Conservation (phyloP, 2,113 vertebrate genomes). For the Rhegmatorhina hoffmannsi region DNA sequence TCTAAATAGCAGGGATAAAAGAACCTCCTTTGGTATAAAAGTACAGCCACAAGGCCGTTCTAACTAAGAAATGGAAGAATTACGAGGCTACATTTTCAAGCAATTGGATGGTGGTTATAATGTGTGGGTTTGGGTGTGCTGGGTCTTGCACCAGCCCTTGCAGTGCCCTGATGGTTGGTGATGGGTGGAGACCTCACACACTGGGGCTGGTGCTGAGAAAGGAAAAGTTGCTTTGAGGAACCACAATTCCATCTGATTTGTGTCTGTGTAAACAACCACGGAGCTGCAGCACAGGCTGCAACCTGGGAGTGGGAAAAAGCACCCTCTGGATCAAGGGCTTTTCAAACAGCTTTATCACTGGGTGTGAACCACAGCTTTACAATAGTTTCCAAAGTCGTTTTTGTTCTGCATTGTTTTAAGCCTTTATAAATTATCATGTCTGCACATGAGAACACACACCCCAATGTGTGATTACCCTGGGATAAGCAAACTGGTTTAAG, state of each 20-base stretch:
- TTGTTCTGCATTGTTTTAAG: neutral
- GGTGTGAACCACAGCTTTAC: neutral
- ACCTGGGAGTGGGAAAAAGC: neutral
- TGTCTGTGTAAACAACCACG: neutral
- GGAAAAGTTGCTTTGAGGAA: neutral
- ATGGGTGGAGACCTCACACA: neutral
- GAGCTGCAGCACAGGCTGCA: neutral
- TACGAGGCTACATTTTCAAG: neutral
- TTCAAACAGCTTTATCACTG: neutral
- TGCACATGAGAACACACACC: neutral
- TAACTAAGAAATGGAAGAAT: neutral
- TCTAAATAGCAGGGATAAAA: neutral
- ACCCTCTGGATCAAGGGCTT: neutral
- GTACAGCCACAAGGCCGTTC: neutral
- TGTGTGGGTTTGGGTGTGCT: neutral
- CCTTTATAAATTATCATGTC: neutral
- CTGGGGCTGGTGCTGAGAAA: neutral
- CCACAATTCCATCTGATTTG: neutral
- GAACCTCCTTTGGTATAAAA: neutral
- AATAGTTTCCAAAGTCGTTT: neutral
- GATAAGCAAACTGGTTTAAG: neutral
- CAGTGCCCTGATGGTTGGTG: accelerated
- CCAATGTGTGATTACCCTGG: neutral
- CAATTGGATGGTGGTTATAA: neutral
- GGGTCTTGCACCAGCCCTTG: neutral